Evolutionary conservation across 1,140 invertebrate species (phyloP).

Genomic region (Bactericera cockerelli): DNA sequence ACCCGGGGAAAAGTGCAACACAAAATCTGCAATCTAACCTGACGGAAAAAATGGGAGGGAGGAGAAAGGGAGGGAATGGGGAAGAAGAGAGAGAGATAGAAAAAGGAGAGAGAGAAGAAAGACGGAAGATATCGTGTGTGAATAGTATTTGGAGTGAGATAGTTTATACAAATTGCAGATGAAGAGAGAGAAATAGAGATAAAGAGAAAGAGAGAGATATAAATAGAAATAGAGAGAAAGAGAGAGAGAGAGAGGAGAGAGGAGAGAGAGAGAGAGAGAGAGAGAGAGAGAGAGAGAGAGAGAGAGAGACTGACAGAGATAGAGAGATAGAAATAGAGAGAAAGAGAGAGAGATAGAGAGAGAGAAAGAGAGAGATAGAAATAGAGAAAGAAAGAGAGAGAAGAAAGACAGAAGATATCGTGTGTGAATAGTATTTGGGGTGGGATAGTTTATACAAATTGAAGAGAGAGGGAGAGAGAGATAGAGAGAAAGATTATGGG

Average conservation of each 20-base stretch:
- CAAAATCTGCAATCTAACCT: no score
- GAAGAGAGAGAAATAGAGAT: slow-evolving; percentile 1
- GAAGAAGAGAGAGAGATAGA: no score
- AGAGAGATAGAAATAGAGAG: background rate
- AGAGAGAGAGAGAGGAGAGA: background rate
- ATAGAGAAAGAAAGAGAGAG: slow-evolving; percentile 12
- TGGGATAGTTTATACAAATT: no score
- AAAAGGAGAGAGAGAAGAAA: no score
- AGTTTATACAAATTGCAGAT: no score
- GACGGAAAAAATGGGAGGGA: no score
- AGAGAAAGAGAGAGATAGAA: slow-evolving; percentile 10
- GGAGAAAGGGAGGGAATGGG: no score
- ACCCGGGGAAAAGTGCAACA: no score
- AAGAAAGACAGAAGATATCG: slow-evolving; percentile 11
- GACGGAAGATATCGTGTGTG: no score
- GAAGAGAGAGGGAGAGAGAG: no score
- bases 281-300: slow-evolving; percentile 12
- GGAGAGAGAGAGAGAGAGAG: slow-evolving; percentile 12
- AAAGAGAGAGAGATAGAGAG: slow-evolving; percentile 7
- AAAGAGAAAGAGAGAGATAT: background rate
- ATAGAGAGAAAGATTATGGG: no score
- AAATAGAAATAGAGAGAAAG: background rate
- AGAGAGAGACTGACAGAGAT: slow-evolving; percentile 8
- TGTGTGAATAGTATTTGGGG: no score
- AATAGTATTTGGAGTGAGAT: background rate